Evolutionary conservation across 2,113 vertebrate genomes (phyloP).

Genomic region (cattle (Bos taurus)): DNA sequence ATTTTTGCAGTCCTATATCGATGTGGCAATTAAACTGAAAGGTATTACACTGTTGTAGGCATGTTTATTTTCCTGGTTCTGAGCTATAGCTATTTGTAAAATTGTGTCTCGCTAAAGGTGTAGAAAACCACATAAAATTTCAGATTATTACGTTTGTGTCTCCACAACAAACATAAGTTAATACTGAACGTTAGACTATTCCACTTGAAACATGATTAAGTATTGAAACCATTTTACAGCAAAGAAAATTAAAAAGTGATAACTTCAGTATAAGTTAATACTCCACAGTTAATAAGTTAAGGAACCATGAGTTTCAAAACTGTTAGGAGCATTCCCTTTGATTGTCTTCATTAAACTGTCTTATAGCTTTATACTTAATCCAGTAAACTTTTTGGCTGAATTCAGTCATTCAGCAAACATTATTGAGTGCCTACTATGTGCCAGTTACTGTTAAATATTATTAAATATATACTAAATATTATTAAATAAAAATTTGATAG

Average conservation of each 20-base stretch:
- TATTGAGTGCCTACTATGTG: background rate
- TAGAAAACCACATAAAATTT: constrained; percentile 9
- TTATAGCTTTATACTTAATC: background rate
- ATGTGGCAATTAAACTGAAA: constrained; percentile 86
- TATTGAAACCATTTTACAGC: no score
- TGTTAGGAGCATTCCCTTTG: background rate
- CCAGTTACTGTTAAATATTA: constrained; percentile 2
- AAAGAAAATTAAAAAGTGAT: no score
- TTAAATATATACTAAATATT: background rate
- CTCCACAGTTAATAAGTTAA: background rate
- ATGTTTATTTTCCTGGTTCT: constrained; percentile 32
- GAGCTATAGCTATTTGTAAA: constrained; percentile 28
- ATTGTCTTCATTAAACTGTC: background rate
- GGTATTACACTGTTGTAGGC: constrained; percentile 76
- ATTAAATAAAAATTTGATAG: background rate
- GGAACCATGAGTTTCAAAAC: constrained; percentile 9
- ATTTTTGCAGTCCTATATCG: constrained; percentile 84
- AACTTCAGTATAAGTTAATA: no score
- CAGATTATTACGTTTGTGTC: background rate
- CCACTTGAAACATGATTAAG: no score
- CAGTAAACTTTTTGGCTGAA: background rate
- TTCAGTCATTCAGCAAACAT: background rate
- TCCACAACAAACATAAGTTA: no score
- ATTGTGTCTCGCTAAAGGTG: background rate
- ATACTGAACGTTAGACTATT: no score